These are phyloP conservation scores for Actinernus sp. DNA, from an alignment of 92 coral and sea anemone genomes.

Conservation along the genomic window DNA sequence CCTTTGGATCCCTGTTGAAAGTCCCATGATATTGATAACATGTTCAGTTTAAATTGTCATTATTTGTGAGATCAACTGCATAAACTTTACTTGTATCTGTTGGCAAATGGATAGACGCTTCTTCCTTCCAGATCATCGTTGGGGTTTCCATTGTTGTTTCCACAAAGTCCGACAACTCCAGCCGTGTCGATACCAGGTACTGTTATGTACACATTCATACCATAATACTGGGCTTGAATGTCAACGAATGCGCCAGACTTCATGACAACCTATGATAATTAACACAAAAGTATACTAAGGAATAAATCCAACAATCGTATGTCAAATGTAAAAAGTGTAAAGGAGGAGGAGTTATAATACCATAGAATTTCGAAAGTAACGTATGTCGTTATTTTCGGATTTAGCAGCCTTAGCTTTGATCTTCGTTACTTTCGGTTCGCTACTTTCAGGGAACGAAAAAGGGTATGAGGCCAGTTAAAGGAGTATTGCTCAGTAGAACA, in stretches of 20 bases:
- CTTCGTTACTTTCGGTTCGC: no score
- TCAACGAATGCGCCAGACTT: constrained; percentile 73
- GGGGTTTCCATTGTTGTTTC: constrained; percentile 75
- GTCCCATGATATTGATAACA: neutral
- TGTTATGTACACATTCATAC: constrained; percentile 75
- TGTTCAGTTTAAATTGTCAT: neutral
- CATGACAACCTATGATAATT: constrained; percentile 68
- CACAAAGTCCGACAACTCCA: constrained; percentile 78
- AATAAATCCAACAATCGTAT: no score
- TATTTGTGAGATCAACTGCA: neutral
- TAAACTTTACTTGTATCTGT: constrained; percentile 66
- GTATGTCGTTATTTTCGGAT: no score
- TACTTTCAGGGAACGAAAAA: no score
- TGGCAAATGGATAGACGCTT: constrained; percentile 63
- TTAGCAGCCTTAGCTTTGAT: no score
- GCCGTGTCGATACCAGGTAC: constrained; percentile 62
- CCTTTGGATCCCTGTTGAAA: neutral
- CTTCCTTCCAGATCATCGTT: constrained; percentile 64
- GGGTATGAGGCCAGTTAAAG: no score
- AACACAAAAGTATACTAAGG: no score
- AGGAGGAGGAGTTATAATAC: no score
- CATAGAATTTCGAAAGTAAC: no score
- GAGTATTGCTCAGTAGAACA: no score
- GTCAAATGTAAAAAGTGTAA: no score
- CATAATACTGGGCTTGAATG: constrained; percentile 58